phyloP scores from a whole-genome alignment of 53 echinoderm and acorn worm genomes.

The Glandiceps talaboti region DNA sequence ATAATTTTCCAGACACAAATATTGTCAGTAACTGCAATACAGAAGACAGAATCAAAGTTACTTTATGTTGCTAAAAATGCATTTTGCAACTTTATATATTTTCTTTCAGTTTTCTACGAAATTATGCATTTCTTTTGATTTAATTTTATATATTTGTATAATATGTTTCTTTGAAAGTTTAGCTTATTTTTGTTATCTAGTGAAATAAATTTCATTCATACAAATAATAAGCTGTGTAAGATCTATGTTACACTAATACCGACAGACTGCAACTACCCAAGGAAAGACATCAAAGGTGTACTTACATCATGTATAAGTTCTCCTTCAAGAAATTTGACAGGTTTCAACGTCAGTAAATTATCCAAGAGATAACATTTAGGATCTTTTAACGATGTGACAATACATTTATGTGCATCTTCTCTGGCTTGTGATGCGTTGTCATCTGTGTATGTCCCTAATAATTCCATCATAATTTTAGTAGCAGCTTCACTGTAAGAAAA shows the following conservation, averaged over 20 bases:
- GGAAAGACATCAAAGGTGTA: background rate
- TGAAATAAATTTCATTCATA: too few species aligned
- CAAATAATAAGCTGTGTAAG: too few species aligned
- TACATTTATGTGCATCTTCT: slow-evolving; percentile 86
- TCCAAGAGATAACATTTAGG: slow-evolving; percentile 84
- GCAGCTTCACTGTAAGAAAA: slow-evolving; percentile 47
- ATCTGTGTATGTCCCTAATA: slow-evolving; percentile 77
- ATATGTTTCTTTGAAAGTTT: too few species aligned
- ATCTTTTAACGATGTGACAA: slow-evolving; percentile 70
- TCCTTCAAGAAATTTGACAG: slow-evolving; percentile 91
- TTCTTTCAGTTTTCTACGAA: too few species aligned
- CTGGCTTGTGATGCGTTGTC: slow-evolving; percentile 86
- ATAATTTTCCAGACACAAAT: slow-evolving; percentile 60
- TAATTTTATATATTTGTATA: too few species aligned
- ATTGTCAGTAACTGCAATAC: slow-evolving; percentile 61
- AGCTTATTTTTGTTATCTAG: too few species aligned
- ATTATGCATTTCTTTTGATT: too few species aligned
- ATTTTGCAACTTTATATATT: too few species aligned
- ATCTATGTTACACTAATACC: too few species aligned
- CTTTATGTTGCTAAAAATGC: background rate
- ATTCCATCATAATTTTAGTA: slow-evolving; percentile 83
- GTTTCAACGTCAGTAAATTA: slow-evolving; percentile 76
- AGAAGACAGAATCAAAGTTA: background rate
- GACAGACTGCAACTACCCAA: too few species aligned
- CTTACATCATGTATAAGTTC: slow-evolving; percentile 85